These are phyloP conservation scores for Conomelus anceps DNA, from an alignment of 2,888 invertebrate genomes.

Conservation along the genomic window DNA sequence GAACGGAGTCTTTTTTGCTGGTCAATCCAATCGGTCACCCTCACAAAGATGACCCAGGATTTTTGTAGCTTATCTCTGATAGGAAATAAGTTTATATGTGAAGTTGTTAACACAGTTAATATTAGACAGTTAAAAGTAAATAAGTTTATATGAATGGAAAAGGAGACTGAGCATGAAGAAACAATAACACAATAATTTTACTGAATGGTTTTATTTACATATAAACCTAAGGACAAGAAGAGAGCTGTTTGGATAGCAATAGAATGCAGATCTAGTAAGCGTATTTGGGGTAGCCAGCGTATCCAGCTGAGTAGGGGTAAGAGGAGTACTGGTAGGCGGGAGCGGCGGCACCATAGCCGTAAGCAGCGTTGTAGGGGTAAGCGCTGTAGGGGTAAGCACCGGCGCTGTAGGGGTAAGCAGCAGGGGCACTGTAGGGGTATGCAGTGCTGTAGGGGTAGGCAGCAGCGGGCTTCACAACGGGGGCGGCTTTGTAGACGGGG, in stretches of 20 bases:
- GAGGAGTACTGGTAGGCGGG: neutral
- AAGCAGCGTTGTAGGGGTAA: constrained; percentile 10
- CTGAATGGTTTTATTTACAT: neutral
- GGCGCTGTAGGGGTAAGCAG: constrained; percentile 12
- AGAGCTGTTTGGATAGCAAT: neutral
- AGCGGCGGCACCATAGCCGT: constrained; percentile 13
- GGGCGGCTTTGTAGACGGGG: constrained; percentile 13
- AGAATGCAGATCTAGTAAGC: neutral
- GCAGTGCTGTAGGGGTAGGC: constrained; percentile 17
- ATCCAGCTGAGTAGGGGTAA: constrained; percentile 7
- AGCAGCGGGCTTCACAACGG: constrained; percentile 1
- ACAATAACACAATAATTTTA: neutral
- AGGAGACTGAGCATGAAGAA: neutral
- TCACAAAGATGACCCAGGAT: no score
- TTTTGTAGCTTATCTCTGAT: no score
- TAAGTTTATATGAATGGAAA: neutral
- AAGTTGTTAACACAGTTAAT: no score
- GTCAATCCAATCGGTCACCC: no score
- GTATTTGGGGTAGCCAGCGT: neutral
- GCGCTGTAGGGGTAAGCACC: constrained; percentile 18
- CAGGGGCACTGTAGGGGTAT: constrained; percentile 19
- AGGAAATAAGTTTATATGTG: no score
- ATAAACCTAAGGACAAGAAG: neutral
- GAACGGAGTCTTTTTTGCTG: no score
- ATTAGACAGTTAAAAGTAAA: no score